These are phyloP conservation scores for Caranx ignobilis DNA, from an alignment of 2,113 vertebrate genomes.

Conservation along the genomic window DNA sequence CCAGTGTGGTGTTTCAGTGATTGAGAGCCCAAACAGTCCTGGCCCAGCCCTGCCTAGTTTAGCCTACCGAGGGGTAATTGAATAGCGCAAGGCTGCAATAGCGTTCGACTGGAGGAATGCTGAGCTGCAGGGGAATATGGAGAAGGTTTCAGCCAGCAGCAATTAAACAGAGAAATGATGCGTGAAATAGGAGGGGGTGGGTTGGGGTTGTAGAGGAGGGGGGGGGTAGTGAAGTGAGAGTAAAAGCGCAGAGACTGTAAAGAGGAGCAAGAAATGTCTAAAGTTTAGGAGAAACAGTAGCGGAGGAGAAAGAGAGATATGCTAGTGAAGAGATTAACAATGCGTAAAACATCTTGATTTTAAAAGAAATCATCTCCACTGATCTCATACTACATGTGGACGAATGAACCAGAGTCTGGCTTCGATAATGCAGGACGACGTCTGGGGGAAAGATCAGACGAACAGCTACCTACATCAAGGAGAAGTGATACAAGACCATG, in stretches of 20 bases:
- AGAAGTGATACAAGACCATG: not conserved
- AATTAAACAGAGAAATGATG: conserved; percentile 87
- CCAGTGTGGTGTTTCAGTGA: conserved; percentile 70
- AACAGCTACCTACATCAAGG: not conserved
- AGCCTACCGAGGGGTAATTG: conserved; percentile 79
- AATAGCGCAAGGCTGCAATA: conserved; percentile 75
- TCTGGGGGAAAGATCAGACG: not conserved
- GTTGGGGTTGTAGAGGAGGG: conserved; percentile 15
- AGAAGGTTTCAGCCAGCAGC: conserved; percentile 79
- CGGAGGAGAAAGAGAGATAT: conserved; percentile 17
- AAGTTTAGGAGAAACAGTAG: conserved; percentile 25
- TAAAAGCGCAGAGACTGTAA: conserved; percentile 51
- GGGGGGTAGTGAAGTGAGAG: conserved; percentile 50
- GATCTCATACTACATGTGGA: not conserved
- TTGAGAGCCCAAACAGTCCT: conserved; percentile 68
- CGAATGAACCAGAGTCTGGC: not conserved
- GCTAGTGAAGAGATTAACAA: conserved; percentile 35
- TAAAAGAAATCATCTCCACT: not conserved
- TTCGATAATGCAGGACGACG: not conserved
- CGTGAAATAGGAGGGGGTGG: conserved; percentile 78
- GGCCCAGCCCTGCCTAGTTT: conserved; percentile 62
- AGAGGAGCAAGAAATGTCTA: conserved; percentile 30
- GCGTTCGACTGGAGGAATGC: conserved; percentile 73
- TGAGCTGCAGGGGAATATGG: conserved; percentile 71
- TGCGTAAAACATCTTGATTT: not conserved